Percentiles rank a stretch among this genome's conserved stretches.
Conservation (phyloP, 53 echinoderm and acorn worm genomes). For the Henricia sp. region DNA sequence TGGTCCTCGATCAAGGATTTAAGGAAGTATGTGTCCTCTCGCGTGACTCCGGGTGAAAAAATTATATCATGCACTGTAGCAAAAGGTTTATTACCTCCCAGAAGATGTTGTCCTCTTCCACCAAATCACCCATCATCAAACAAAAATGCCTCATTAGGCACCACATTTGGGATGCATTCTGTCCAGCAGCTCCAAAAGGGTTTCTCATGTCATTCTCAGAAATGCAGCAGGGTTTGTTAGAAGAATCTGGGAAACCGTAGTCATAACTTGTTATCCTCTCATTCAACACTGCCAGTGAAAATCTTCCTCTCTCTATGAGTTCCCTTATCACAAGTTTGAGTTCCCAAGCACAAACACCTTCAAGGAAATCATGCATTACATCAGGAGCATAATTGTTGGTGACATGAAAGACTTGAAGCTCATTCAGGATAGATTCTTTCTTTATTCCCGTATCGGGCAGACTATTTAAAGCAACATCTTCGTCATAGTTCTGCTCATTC, state of each 20-base stretch:
- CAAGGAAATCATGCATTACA: constrained; percentile 67
- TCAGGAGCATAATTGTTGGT: constrained; percentile 60
- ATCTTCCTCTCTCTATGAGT: too few relatives aligned
- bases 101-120: too few relatives aligned
- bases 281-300: constrained; percentile 50
- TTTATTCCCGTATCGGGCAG: constrained; percentile 52
- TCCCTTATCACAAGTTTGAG: constrained; percentile 52
- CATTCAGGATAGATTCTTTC: constrained; percentile 47
- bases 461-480: constrained; percentile 58
- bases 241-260: constrained; percentile 35
- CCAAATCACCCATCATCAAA: too few relatives aligned
- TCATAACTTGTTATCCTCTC: constrained; percentile 61
- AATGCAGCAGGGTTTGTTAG: constrained; percentile 31
- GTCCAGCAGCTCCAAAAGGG: too few relatives aligned
- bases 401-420: constrained; percentile 62
- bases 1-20: too few relatives aligned
- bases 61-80: too few relatives aligned
- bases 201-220: too few relatives aligned
- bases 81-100: too few relatives aligned
- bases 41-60: too few relatives aligned
- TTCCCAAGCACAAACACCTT: constrained; percentile 45
- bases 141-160: too few relatives aligned
- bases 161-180: too few relatives aligned
- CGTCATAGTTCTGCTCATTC: constrained; percentile 68
- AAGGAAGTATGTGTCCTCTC: too few relatives aligned